phyloP scores from a whole-genome alignment of 2,888 invertebrate genomes.

The Spialia ferax region DNA sequence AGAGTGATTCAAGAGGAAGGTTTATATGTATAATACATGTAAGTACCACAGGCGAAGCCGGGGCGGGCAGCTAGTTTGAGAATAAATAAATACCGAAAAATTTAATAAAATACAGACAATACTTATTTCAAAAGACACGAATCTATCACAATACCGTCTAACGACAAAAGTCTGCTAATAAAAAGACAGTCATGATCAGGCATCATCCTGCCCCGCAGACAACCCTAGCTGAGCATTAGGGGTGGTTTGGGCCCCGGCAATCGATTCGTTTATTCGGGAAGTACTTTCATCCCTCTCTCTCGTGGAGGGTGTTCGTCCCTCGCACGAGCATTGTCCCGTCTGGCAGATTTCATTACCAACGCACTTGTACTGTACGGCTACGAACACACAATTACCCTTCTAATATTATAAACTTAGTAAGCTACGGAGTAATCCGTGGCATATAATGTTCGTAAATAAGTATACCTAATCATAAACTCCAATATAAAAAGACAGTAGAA shows the following conservation, averaged over 20 bases:
- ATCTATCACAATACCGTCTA: too few species aligned
- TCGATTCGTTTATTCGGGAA: conserved; percentile 79
- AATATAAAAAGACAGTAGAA: too few species aligned
- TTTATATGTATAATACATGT: too few species aligned
- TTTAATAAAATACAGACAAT: too few species aligned
- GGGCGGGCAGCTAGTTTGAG: too few species aligned
- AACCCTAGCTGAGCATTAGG: conserved; percentile 70
- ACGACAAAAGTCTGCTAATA: neutral
- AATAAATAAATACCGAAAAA: too few species aligned
- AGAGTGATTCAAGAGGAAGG: too few species aligned
- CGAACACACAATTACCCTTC: neutral
- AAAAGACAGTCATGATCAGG: neutral
- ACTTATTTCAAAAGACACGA: too few species aligned
- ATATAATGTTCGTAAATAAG: neutral
- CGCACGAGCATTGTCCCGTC: conserved; percentile 61
- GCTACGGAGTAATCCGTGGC: too few species aligned
- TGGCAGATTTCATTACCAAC: conserved; percentile 68
- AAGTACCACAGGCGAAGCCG: too few species aligned
- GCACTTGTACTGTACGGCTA: conserved; percentile 34
- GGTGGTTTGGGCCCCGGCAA: conserved; percentile 72
- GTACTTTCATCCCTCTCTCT: conserved; percentile 60
- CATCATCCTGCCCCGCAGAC: conserved; percentile 42
- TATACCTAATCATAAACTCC: neutral
- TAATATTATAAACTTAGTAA: neutral
- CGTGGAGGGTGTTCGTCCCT: conserved; percentile 55